A percentile compares a stretch with the other conserved stretches of the same genome.
These are phyloP conservation scores for Ambastaia sidthimunki DNA, from an alignment of 2,797 vertebrate species.

Conservation along the genomic window DNA sequence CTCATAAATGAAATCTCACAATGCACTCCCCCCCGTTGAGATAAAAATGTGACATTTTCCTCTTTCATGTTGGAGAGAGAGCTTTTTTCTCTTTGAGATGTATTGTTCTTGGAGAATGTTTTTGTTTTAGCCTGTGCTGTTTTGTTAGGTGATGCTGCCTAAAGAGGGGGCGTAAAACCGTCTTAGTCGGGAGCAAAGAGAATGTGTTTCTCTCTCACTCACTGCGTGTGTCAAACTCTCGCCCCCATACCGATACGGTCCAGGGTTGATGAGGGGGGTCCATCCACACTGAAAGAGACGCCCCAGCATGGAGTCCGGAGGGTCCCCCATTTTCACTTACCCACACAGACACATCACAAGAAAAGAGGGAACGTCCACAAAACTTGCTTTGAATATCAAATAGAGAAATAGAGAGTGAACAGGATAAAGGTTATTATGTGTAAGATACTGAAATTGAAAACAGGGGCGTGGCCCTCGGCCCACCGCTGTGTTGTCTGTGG, in stretches of 20 bases:
- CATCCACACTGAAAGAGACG: conserved; percentile 71
- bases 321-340: conserved; percentile 54
- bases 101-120: conserved; percentile 66
- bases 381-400: conserved; percentile 76
- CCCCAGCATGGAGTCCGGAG: conserved; percentile 74
- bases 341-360: conserved; percentile 70
- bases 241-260: conserved; percentile 73
- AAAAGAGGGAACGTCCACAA: conserved; percentile 68
- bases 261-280: conserved; percentile 76
- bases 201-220: conserved; percentile 64
- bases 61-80: conserved; percentile 49
- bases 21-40: conserved; percentile 28
- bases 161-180: conserved; percentile 81
- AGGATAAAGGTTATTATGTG: conserved; percentile 55
- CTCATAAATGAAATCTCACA: conserved; percentile 53
- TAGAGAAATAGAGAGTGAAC: conserved; percentile 67
- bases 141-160: conserved; percentile 67
- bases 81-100: conserved; percentile 58
- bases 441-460: conserved; percentile 54
- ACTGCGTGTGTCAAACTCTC: conserved; percentile 68
- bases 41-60: conserved; percentile 41
- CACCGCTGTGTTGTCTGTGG: conserved; percentile 58
- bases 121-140: conserved; percentile 75
- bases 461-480: conserved; percentile 64
- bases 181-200: conserved; percentile 71